Base-by-base conservation (phyloP, 2,113 vertebrate genomes). In the Acanthisitta chloris region DNA sequence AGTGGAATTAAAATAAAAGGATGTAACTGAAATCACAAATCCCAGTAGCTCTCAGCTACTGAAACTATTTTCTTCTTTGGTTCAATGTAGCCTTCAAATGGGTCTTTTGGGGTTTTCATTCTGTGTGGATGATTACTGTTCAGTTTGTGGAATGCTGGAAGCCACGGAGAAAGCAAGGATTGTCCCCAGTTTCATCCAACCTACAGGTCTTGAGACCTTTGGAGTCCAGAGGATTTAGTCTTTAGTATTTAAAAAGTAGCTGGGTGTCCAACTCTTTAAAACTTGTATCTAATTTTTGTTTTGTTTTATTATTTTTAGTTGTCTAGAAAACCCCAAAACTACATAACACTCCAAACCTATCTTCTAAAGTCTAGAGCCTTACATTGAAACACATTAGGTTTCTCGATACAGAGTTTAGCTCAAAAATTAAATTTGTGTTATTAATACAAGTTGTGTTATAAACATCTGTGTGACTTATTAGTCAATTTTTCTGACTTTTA, bases 311-410 rank as follows among this genome's bases (percentile, higher is more conserved):
- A 51, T 59, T 31, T 16, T 55, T 19, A 31, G 43, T 46, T 11
- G 8, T 8, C n/a, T 58, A 64, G 51, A 80, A 71, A 76, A 77
- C 26, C 34, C 6, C 26, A 25, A 48, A 52, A 23, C 21, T 54
- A 58, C 14, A 79, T 15, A 29, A 23, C 0, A 4, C 3, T 10
- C 5, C 4, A 33, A 58, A 36, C 2, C 5, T 23, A 40, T 7
- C 31, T 82, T 69, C 43, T 36, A 14, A 90, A 40, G 12, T 55
- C 17, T 74, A 6, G 10, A 92, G 14, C 8, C 31, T 65, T 81
- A 51, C 0, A 2, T 4, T 66, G 31, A n/a, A 45, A 91, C 36
- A 15, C 65, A 21, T 28, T n/a, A 46, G 15, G 3, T 73, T 65
- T 78, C 7, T 77, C 17, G 38, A 40, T 43, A 36, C 21, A 54